Evolutionary conservation across 2,113 vertebrate genomes (phyloP).

Genomic region (Ariopsis seemanni): DNA sequence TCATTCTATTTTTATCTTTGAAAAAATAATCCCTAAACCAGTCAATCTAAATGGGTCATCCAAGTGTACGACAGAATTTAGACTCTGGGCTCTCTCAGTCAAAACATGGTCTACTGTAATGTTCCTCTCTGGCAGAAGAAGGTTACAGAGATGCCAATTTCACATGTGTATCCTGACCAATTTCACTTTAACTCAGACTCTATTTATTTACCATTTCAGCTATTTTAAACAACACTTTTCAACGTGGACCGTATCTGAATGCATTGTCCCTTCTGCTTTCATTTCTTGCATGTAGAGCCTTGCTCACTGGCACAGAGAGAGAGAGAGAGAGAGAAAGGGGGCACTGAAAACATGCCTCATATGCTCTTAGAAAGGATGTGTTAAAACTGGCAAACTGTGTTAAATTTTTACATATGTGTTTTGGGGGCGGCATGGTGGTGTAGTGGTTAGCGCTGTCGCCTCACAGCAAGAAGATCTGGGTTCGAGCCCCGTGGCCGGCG

Average conservation of each 20-base stretch:
- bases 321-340: neutral
- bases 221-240: constrained; percentile 52
- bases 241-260: constrained; percentile 48
- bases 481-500: no score
- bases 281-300: neutral
- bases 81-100: constrained; percentile 57
- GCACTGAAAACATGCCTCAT: neutral
- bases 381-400: no score
- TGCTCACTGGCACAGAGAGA: constrained; percentile 12
- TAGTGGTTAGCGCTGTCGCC: no score
- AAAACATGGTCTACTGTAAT: constrained; percentile 58
- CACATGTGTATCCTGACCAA: constrained; percentile 53
- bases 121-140: constrained; percentile 50
- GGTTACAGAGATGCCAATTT: constrained; percentile 38
- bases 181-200: constrained; percentile 54
- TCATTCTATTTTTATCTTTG: constrained; percentile 58
- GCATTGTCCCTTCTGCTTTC: constrained; percentile 7
- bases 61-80: constrained; percentile 49
- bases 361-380: no score
- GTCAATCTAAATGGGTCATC: constrained; percentile 40
- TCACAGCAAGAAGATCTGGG: no score
- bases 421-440: no score
- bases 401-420: no score
- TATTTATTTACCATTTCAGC: constrained; percentile 58
- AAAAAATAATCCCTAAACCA: constrained; percentile 41